Evolutionary conservation across 2,888 invertebrate species (phyloP), one percentile per base, ranked within the genome.

Genomic region (Anthophora plumipes): DNA sequence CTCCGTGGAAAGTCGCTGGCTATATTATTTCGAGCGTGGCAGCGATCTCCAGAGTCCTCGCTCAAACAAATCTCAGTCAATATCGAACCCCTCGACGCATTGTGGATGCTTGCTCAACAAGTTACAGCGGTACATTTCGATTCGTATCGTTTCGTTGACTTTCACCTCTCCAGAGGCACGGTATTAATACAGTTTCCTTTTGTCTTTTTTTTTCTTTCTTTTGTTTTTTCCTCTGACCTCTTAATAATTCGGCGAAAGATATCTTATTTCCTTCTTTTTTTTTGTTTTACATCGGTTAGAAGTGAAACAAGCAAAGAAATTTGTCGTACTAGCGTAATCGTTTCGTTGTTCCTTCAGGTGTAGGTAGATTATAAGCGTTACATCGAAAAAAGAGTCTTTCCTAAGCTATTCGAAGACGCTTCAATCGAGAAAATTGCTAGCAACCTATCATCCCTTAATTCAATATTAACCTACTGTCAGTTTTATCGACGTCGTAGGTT

Each of bases 61-160:
- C n/a, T 63, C 54, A 63, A 72, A 79, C 66, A 50, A 78, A 78
- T 79, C 72, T 57, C 43, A 55, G 71, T 72, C 72, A 57, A 63
- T 80, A 79, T 55, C 57, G 39, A 31, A 39, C 17, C 60, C 17
- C 60, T 54, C 55, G 67, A 63, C 66, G 55, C 55, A 66, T 70
- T 17, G 55, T 52, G 71, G 67, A 57, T 59, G 77, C 55, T 78
- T 54, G 79, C 50, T 79, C 80, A 79, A 79, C 80, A 80, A 72
- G 80, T 79, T 71, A 79, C 50, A 41, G 31, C 60, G 1, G 14
- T 54, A n/a, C 50, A 7, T 60, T 54, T 43, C 60, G 64, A 55
- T 61, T 43, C 22, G 48, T 67, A 52, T 68, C 77, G 41, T 57
- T 50, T 11, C 22, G 31, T 52, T 69, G 59, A 20, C 37, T 8